These are phyloP conservation scores for Microcebus ravelobensis DNA, from an alignment of 2,113 vertebrate species.

Conservation along the genomic window DNA sequence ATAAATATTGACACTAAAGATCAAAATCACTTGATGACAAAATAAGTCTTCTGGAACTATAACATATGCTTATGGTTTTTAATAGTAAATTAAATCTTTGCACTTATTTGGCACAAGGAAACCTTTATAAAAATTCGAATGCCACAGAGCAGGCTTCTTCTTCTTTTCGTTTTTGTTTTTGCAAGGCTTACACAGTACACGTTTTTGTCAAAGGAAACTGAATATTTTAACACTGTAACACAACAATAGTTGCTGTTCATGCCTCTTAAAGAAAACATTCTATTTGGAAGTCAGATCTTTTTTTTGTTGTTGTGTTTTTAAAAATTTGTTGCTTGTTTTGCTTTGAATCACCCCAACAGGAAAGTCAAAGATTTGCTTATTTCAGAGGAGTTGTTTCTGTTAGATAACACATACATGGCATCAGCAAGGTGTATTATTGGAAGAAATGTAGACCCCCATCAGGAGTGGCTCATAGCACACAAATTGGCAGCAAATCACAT, in stretches of 20 bases:
- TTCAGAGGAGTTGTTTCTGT: slow-evolving; percentile 80
- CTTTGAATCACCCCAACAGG: slow-evolving; percentile 84
- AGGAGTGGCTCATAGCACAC: slow-evolving; percentile 66
- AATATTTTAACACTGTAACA: slow-evolving; percentile 87
- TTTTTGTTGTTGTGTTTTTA: slow-evolving; percentile 63
- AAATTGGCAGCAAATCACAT: slow-evolving; percentile 60
- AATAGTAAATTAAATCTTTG: slow-evolving; percentile 87
- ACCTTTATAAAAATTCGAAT: slow-evolving; percentile 86
- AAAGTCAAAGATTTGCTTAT: slow-evolving; percentile 82
- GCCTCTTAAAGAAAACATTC: slow-evolving; percentile 87
- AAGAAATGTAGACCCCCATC: slow-evolving; percentile 74
- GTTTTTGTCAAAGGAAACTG: slow-evolving; percentile 85
- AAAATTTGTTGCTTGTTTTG: slow-evolving; percentile 71
- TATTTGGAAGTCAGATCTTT: slow-evolving; percentile 79
- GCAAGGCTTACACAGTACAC: slow-evolving; percentile 88
- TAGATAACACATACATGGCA: slow-evolving; percentile 81
- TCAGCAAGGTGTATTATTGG: slow-evolving; percentile 75
- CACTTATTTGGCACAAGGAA: slow-evolving; percentile 89
- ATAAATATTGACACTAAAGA: slow-evolving; percentile 89
- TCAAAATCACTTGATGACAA: slow-evolving; percentile 89
- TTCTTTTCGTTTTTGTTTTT: slow-evolving; percentile 76
- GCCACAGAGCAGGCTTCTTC: slow-evolving; percentile 81
- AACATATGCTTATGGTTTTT: slow-evolving; percentile 84
- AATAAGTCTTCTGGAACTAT: slow-evolving; percentile 87
- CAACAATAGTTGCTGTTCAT: slow-evolving; percentile 85